These are phyloP conservation scores for Datnioides undecimradiatus DNA, from an alignment of 2,113 vertebrate genomes.

Conservation along the genomic window DNA sequence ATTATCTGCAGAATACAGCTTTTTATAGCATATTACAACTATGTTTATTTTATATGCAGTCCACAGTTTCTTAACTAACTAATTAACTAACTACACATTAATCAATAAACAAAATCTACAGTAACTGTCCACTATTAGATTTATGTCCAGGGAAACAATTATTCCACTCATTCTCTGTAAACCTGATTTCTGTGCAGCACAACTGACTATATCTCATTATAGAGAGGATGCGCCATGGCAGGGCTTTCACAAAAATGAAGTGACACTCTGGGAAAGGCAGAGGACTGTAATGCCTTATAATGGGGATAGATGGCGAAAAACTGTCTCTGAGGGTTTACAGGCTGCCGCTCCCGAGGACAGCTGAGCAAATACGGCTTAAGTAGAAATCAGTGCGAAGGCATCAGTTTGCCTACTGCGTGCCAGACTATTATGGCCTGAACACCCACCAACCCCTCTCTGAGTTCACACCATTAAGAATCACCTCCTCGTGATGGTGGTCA, in stretches of 20 bases:
- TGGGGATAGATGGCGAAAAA: conserved; percentile 56
- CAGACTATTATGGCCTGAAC: conserved; percentile 13
- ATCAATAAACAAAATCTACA: conserved; percentile 19
- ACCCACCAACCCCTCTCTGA: not conserved
- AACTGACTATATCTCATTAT: conserved; percentile 55
- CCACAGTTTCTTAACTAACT: conserved; percentile 15
- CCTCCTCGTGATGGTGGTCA: not conserved
- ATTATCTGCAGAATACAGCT: not conserved
- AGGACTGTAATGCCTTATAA: conserved; percentile 65
- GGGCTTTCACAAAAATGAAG: conserved; percentile 57
- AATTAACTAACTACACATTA: conserved; percentile 36
- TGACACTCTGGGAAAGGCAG: conserved; percentile 50
- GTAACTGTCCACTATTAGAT: conserved; percentile 18
- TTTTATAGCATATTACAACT: not conserved
- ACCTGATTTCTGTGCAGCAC: conserved; percentile 32
- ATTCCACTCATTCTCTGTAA: conserved; percentile 31
- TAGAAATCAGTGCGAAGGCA: conserved; percentile 31
- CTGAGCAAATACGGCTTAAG: conserved; percentile 55
- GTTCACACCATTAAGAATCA: conserved; percentile 39
- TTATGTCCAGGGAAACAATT: conserved; percentile 31
- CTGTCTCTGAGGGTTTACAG: conserved; percentile 44
- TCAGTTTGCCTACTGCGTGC: conserved; percentile 7
- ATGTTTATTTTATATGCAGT: not conserved
- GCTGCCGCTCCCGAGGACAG: conserved; percentile 39
- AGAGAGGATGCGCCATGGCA: conserved; percentile 33